These are phyloP conservation scores for Blastomussa wellsi DNA, from an alignment of 92 coral and sea anemone species.

Conservation along the genomic window DNA sequence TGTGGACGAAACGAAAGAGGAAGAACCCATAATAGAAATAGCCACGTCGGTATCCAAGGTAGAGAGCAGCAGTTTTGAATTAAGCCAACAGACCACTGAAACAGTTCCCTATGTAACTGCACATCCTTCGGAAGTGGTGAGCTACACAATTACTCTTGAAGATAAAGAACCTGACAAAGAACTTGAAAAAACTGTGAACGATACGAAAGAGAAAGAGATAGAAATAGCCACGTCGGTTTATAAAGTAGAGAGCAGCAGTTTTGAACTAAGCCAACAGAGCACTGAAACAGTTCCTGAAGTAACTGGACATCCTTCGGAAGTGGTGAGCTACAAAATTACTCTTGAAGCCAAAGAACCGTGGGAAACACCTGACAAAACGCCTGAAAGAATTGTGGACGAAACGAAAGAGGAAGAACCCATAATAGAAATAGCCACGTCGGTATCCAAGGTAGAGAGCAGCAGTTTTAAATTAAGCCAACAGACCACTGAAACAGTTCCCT, in stretches of 20 bases:
- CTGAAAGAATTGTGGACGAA: slow-evolving; percentile 1
- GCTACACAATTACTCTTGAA: background rate
- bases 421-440: background rate
- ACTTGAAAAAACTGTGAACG: background rate
- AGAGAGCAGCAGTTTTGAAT: slow-evolving; percentile 1
- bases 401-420: background rate
- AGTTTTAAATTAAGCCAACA: background rate
- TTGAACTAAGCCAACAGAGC: background rate
- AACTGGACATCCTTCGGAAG: background rate
- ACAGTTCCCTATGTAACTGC: background rate
- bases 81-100: slow-evolving; percentile 5
- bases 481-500: too few species aligned
- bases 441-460: background rate
- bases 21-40: background rate
- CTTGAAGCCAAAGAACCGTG: background rate
- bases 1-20: background rate
- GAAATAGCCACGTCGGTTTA: background rate
- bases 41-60: background rate
- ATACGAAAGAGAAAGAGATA: background rate
- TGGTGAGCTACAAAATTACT: slow-evolving; percentile 6
- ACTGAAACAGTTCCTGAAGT: slow-evolving; percentile 17
- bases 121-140: background rate
- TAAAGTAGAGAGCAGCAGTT: slow-evolving; percentile 7
- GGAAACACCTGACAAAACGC: too few species aligned
- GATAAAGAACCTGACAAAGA: slow-evolving; percentile 13